Evolutionary conservation across 2,113 vertebrate species (phyloP).

Genomic region (Fregata magnificens): DNA sequence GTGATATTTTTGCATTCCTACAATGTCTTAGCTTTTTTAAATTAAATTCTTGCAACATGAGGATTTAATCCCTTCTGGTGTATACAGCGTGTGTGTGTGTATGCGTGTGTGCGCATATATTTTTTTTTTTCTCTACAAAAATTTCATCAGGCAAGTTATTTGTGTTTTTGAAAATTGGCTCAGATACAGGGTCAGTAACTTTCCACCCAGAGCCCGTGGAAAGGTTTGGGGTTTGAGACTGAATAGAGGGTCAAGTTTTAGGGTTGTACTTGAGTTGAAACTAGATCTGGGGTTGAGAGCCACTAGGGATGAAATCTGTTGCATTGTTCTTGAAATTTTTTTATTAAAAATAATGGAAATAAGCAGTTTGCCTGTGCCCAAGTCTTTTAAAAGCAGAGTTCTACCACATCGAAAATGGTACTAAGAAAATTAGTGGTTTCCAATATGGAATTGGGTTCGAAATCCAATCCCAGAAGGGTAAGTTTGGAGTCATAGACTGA

Average conservation of each 20-base stretch:
- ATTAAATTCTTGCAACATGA: conserved; percentile 72
- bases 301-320: background rate
- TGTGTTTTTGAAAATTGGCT: conserved; percentile 40
- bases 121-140: background rate
- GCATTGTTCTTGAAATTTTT: background rate
- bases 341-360: conserved; percentile 23
- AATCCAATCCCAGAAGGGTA: background rate
- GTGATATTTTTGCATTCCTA: conserved; percentile 60
- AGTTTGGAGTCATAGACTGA: background rate
- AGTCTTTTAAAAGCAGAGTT: background rate
- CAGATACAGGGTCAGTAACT: conserved; percentile 39
- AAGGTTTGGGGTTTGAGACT: conserved; percentile 43
- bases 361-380: conserved; percentile 14
- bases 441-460: background rate
- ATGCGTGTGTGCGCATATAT: fast-evolving
- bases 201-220: conserved; percentile 28
- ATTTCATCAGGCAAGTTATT: conserved; percentile 45
- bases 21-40: conserved; percentile 57
- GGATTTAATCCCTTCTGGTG: conserved; percentile 61
- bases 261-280: background rate
- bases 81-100: background rate
- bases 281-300: background rate
- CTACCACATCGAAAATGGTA: background rate
- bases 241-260: conserved; percentile 6
- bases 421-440: conserved; percentile 34